phyloP scores from a whole-genome alignment of 2,113 vertebrate genomes.

The Mesoclemmys tuberculata region DNA sequence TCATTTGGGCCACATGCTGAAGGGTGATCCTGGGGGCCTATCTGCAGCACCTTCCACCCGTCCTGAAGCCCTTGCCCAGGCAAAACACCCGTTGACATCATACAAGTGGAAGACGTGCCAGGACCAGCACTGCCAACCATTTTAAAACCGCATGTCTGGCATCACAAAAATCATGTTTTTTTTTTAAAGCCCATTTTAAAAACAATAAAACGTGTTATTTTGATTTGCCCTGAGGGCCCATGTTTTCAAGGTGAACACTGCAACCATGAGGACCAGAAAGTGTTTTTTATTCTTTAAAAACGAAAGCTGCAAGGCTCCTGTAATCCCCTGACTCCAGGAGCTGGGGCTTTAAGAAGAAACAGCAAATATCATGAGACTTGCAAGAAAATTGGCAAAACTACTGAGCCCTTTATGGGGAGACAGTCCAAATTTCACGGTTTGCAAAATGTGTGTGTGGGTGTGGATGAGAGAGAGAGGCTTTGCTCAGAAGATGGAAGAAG shows the following conservation, averaged over 20 bases:
- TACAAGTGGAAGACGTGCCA: not conserved
- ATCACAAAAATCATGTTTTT: no score
- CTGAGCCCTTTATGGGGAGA: no score
- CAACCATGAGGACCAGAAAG: not conserved
- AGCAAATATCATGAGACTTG: not conserved
- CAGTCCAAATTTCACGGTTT: not conserved
- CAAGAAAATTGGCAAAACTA: not conserved
- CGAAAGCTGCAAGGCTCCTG: not conserved
- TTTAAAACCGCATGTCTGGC: not conserved
- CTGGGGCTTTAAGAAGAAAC: not conserved
- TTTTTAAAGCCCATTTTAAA: no score
- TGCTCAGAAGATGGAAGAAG: not conserved
- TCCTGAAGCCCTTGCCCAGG: no score
- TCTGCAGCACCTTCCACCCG: no score
- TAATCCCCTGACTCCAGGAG: not conserved
- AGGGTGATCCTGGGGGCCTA: no score
- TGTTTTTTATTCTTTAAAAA: no score
- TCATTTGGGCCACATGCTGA: no score
- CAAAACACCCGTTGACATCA: no score
- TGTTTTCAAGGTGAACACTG: not conserved
- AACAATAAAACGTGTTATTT: no score
- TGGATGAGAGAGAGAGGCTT: accelerated
- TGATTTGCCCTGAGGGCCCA: not conserved
- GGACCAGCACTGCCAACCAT: not conserved
- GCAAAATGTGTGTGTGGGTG: not conserved